Base-by-base conservation (phyloP, 2,113 vertebrate species). In the Rattus rattus region DNA sequence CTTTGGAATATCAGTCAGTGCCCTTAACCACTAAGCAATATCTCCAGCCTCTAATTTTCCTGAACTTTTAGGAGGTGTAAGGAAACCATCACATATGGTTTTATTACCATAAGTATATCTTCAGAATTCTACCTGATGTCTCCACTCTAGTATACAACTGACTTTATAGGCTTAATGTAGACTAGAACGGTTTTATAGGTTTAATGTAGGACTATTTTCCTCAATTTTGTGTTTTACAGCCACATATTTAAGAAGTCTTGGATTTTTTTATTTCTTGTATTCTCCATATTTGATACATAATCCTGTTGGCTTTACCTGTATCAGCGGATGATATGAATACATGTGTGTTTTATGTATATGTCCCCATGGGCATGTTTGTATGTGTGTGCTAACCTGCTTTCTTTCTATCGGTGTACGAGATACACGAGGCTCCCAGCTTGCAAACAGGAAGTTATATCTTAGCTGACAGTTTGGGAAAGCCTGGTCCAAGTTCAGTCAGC, bases 81-180 rank as follows among this genome's bases (percentile, higher is more conserved):
- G 12, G 33, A 86, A 59, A 16, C 4, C 26, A 12, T 72, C 22
- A 54, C 8, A 3, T 5, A 11, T 83, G 36, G 73, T 89, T 93
- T 19, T 89, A 0, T 81, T 54, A 75, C 83, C 43, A 39, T 39
- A 47, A n/a, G 1, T 39, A 12, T 7, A 17, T 77, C 52, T 92
- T 28, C 36, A 63, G 94, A 61, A 8, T 73, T 28, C 12, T 79
- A 26, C 20, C 5, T 49, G 47, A 39, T 54, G 9, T 36, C 12
- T 0, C 30, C 36, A 6, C 13, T 30, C 52, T 72, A 26, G 20
- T 5, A 2, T 6, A n/a, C 1, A 67, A 2, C 16, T 39, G 30
- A 65, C 63, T 39, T 19, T 13, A 65, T 17, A 54, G 24, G 70
- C 85, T 86, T 28, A 52, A 5, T 28, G 30, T 3, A 39, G 56